phyloP scores from a whole-genome alignment of 2,113 vertebrate genomes.

The Pachypanchax playfairii region DNA sequence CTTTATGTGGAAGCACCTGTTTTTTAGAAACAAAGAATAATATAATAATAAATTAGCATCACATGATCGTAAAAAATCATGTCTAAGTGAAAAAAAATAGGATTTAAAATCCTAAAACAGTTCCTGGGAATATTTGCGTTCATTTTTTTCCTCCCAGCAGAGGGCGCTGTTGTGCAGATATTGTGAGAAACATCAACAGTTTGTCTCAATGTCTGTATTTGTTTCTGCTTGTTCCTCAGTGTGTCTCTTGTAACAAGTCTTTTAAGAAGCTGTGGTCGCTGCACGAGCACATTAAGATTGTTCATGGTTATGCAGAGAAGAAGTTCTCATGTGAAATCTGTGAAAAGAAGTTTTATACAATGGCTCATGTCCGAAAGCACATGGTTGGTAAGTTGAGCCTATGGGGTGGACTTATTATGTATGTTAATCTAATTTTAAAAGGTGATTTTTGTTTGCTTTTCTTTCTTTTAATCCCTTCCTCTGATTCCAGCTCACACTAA shows the following conservation, averaged over 20 bases:
- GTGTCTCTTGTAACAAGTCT: constrained; percentile 96
- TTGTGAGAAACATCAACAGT: background rate
- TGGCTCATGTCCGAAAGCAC: constrained; percentile 98
- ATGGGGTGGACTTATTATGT: no score
- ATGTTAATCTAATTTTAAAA: no score
- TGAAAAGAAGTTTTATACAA: constrained; percentile 99
- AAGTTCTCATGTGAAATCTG: constrained; percentile 99
- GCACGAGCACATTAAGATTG: constrained; percentile 98
- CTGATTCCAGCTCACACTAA: constrained; percentile 93
- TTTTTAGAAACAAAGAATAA: no score
- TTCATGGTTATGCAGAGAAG: constrained; percentile 98
- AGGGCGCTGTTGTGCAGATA: constrained; percentile 49
- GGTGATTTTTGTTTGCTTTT: background rate
- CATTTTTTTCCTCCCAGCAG: constrained; percentile 59
- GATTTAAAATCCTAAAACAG: no score
- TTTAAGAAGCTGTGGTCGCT: constrained; percentile 99
- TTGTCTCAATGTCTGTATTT: background rate
- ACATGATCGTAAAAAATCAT: no score
- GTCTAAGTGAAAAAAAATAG: no score
- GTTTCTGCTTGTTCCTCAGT: constrained; percentile 75
- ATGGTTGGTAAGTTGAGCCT: constrained; percentile 92
- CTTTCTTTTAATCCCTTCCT: background rate
- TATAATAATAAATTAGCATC: no score
- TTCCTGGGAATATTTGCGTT: background rate
- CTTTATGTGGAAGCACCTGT: no score